Percentiles rank a stretch among this genome's conserved stretches.
Conservation (phyloP, 1,140 invertebrate species). For the Planococcus citri region DNA sequence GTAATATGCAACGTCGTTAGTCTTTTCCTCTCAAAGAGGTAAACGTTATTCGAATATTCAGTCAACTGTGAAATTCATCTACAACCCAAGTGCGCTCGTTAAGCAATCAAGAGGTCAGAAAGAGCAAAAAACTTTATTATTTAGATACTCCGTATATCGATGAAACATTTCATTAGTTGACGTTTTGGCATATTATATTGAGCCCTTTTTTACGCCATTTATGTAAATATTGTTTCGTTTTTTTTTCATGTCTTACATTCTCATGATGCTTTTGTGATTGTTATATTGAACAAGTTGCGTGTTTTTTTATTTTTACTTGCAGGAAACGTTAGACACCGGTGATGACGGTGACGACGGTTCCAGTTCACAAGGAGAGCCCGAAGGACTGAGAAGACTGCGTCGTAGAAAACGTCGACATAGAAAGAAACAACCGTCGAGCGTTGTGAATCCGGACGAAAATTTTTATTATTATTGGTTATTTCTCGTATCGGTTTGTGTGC, state of each 20-base stretch:
- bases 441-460: constrained; percentile 89
- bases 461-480: constrained; percentile 93
- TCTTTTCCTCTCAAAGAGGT: neutral
- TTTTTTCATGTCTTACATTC: too few relatives aligned
- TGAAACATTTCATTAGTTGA: neutral
- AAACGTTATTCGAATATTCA: neutral
- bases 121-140: neutral
- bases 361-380: constrained; percentile 25
- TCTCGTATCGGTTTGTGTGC: constrained; percentile 70
- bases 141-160: neutral
- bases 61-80: neutral
- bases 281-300: neutral
- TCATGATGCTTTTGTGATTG: too few relatives aligned
- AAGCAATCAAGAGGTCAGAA: neutral
- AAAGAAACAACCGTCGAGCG: constrained; percentile 56
- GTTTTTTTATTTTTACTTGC: constrained; percentile 19
- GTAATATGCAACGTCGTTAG: too few relatives aligned
- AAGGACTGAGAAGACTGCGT: constrained; percentile 42
- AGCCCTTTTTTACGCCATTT: neutral
- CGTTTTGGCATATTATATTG: neutral
- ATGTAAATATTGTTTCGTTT: too few relatives aligned
- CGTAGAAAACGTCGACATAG: constrained; percentile 44
- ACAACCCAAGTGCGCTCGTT: neutral
- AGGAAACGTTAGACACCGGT: constrained; percentile 49
- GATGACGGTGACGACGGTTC: constrained; percentile 40